Conservation (phyloP, 2,888 invertebrate genomes). For the Brachyptera putata region DNA sequence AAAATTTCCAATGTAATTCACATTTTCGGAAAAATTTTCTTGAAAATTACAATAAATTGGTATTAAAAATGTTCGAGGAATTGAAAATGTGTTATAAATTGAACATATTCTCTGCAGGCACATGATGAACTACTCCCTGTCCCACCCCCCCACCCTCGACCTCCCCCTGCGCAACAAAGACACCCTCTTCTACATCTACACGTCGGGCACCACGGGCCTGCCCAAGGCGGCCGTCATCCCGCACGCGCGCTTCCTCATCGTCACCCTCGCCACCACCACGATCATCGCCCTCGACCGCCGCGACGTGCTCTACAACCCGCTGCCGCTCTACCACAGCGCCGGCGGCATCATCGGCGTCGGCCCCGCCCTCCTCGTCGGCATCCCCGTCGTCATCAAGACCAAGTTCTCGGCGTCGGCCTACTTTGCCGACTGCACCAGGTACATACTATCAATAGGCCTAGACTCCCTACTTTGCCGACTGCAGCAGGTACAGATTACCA, state of each 20-base stretch:
- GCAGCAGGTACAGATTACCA: conserved; percentile 79
- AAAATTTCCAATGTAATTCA: too few species aligned
- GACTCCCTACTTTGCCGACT: conserved; percentile 92
- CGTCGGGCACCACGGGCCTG: conserved; percentile 93
- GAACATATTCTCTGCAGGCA: neutral
- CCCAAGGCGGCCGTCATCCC: conserved; percentile 95
- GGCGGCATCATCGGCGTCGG: conserved; percentile 85
- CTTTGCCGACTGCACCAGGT: conserved; percentile 88
- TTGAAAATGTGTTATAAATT: too few species aligned
- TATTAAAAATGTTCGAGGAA: too few species aligned
- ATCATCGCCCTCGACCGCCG: conserved; percentile 60
- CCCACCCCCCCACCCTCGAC: too few species aligned
- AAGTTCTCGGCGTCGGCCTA: conserved; percentile 94
- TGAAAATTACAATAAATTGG: too few species aligned
- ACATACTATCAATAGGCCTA: too few species aligned
- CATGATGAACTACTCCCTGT: too few species aligned
- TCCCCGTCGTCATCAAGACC: conserved; percentile 72
- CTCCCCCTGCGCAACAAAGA: conserved; percentile 50
- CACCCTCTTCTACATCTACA: conserved; percentile 83
- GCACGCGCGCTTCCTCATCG: conserved; percentile 70
- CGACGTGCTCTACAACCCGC: conserved; percentile 83
- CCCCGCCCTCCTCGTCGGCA: conserved; percentile 69
- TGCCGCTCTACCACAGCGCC: conserved; percentile 93
- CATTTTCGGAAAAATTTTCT: too few species aligned
- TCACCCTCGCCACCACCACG: conserved; percentile 61